These are phyloP conservation scores for Notoglanidium macrostoma DNA, from an alignment of 2,797 vertebrate genomes.

Conservation along the genomic window DNA sequence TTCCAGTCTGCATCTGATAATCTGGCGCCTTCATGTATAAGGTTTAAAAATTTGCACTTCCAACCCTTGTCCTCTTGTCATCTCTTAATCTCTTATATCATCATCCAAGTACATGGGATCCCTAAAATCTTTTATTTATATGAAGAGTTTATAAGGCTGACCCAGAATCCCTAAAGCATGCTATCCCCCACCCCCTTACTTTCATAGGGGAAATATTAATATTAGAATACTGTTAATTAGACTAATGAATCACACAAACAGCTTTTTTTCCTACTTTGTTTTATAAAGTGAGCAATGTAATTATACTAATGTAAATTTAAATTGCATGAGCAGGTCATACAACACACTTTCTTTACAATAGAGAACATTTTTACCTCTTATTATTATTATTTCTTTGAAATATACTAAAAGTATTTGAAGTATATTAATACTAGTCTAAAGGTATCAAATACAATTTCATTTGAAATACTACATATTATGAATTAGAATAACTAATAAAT, in stretches of 20 bases:
- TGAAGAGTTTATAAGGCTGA: neutral
- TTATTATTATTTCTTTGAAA: neutral
- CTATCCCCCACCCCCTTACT: no score
- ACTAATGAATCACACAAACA: neutral
- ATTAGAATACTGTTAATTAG: neutral
- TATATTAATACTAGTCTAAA: no score
- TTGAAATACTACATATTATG: neutral
- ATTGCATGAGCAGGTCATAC: neutral
- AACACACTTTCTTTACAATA: neutral
- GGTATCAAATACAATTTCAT: no score
- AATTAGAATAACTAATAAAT: neutral
- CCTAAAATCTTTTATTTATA: neutral
- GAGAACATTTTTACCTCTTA: neutral
- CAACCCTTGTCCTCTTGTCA: slow-evolving; percentile 1
- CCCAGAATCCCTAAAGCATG: neutral
- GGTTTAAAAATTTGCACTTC: neutral
- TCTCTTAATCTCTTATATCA: neutral
- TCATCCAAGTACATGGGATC: neutral
- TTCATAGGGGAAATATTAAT: neutral
- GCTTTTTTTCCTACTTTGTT: neutral
- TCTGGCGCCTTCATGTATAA: slow-evolving; percentile 16
- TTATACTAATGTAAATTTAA: neutral
- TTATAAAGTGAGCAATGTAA: neutral
- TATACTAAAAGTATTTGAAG: neutral
- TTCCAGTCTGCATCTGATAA: slow-evolving; percentile 15